Evolutionary conservation across 2,113 vertebrate species (phyloP).

Genomic region (Athene cunicularia): DNA sequence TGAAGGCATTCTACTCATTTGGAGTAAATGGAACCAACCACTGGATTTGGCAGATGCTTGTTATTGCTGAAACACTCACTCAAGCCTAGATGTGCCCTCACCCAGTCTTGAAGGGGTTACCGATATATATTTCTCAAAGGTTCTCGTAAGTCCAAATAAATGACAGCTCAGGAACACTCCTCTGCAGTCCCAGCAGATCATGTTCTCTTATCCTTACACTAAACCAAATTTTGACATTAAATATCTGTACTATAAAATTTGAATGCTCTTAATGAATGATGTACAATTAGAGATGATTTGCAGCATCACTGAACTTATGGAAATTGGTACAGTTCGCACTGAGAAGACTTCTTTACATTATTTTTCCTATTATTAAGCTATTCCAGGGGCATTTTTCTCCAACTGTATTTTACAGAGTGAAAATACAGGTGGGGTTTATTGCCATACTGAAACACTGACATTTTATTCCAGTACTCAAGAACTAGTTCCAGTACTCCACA

Average conservation of each 20-base stretch:
- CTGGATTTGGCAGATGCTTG: not conserved
- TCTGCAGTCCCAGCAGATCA: not conserved
- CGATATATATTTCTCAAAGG: not conserved
- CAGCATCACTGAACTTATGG: not conserved
- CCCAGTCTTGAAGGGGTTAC: not conserved
- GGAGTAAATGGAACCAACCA: not conserved
- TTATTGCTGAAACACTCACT: not conserved
- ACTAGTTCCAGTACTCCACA: not conserved
- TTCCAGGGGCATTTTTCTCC: not conserved
- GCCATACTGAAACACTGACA: not conserved
- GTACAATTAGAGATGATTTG: not conserved
- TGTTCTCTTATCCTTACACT: not conserved
- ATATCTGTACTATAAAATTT: not conserved
- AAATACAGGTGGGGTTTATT: not conserved
- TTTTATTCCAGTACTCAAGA: not conserved
- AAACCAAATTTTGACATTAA: not conserved
- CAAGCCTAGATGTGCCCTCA: not conserved
- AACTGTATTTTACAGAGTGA: not conserved
- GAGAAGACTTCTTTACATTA: not conserved
- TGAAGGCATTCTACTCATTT: constrained; percentile 5
- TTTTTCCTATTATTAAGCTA: not conserved
- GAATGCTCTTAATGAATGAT: constrained; percentile 39
- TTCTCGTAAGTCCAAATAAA: not conserved
- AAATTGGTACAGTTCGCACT: not conserved
- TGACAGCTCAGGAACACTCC: not conserved